Conservation (phyloP, 2,113 vertebrate species). For the Barbus barbus region DNA sequence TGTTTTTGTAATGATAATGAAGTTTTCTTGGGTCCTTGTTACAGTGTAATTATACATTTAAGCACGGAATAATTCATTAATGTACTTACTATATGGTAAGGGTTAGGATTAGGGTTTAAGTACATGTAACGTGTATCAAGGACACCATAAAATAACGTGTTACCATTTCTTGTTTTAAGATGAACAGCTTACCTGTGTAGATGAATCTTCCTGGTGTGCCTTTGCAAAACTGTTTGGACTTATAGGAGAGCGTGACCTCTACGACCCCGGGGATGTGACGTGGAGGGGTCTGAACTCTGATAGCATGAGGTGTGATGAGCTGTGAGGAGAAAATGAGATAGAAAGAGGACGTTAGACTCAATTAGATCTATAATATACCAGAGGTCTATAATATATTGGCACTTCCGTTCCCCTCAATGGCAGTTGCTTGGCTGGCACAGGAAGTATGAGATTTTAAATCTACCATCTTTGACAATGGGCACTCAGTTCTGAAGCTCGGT, state of each 20-base stretch:
- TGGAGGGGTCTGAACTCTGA: conserved; percentile 96
- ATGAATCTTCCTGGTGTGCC: conserved; percentile 70
- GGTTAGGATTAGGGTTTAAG: too few relatives aligned
- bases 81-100: too few relatives aligned
- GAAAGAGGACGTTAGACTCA: neutral
- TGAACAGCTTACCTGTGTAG: conserved; percentile 51
- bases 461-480: neutral
- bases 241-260: conserved; percentile 98
- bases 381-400: neutral
- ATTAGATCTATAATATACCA: neutral
- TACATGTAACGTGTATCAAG: too few relatives aligned
- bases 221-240: conserved; percentile 99
- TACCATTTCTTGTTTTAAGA: neutral
- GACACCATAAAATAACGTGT: too few relatives aligned
- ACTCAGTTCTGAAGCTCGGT: neutral
- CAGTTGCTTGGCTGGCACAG: neutral
- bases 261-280: conserved; percentile 98
- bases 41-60: too few relatives aligned
- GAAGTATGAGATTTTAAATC: neutral
- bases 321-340: conserved; percentile 58
- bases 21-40: too few relatives aligned
- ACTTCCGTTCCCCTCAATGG: neutral
- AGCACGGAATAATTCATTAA: too few relatives aligned
- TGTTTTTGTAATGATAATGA: neutral
- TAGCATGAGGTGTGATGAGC: conserved; percentile 99